Evolutionary conservation across 2,113 vertebrate species (phyloP).

Genomic region (Recurvirostra avosetta): DNA sequence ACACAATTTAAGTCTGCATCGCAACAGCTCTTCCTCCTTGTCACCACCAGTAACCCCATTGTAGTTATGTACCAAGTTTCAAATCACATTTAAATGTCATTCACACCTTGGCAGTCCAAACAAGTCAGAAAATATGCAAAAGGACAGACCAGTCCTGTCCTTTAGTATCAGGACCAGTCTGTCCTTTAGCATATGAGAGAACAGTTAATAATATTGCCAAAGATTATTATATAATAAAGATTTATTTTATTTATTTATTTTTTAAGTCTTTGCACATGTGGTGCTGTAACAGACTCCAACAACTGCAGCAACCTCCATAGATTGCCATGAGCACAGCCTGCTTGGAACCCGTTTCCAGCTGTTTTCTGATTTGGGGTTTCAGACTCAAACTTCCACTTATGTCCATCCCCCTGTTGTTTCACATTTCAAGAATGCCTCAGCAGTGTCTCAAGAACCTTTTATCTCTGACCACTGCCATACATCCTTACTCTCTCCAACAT

Average conservation of each 20-base stretch:
- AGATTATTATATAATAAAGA: neutral
- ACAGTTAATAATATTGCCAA: neutral
- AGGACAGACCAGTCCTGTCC: neutral
- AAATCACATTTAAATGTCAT: neutral
- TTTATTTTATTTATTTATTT: neutral
- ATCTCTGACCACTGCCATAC: neutral
- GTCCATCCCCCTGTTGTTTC: neutral
- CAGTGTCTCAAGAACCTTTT: neutral
- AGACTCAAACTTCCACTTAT: neutral
- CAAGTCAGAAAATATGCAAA: neutral
- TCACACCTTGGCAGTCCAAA: neutral
- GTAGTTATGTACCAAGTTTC: neutral
- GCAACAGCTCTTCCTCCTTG: neutral
- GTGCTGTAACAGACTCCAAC: neutral
- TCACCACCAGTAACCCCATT: neutral
- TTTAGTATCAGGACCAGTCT: neutral
- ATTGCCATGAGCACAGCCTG: neutral
- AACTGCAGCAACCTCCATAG: neutral
- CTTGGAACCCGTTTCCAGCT: neutral
- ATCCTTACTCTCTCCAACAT: neutral
- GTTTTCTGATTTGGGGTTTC: neutral
- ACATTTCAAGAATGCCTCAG: neutral
- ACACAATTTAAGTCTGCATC: neutral
- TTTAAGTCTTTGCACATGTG: rapidly evolving
- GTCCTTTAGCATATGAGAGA: neutral